These are phyloP conservation scores for Pantelozetes paolii DNA, from an alignment of 2,888 invertebrate species.

Conservation along the genomic window DNA sequence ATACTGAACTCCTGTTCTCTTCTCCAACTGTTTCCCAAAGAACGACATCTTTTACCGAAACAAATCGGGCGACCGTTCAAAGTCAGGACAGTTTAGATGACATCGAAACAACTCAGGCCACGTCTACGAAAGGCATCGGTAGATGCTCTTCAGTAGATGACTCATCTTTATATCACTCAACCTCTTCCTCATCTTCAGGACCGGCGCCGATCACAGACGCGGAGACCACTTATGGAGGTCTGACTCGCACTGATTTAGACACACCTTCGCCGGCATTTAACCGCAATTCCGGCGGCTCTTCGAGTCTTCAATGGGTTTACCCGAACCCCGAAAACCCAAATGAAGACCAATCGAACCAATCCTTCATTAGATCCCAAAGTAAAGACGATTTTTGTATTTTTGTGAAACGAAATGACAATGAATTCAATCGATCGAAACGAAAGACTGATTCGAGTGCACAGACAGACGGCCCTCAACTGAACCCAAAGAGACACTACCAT, in stretches of 20 bases:
- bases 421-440: neutral
- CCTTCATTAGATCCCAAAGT: neutral
- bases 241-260: constrained; percentile 68
- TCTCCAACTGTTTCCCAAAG: constrained; percentile 31
- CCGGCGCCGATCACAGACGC: constrained; percentile 61
- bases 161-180: constrained; percentile 73
- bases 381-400: constrained; percentile 39
- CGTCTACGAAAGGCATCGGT: constrained; percentile 3
- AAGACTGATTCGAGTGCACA: constrained; percentile 21
- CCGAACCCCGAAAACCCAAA: constrained; percentile 20
- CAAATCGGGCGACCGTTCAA: constrained; percentile 37
- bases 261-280: constrained; percentile 55
- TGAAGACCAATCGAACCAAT: neutral
- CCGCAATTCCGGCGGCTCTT: constrained; percentile 41
- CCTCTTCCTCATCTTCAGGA: constrained; percentile 77
- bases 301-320: constrained; percentile 45
- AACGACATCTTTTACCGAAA: constrained; percentile 32
- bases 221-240: constrained; percentile 38
- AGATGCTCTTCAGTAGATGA: constrained; percentile 71
- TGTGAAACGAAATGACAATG: neutral
- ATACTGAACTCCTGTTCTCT: neutral
- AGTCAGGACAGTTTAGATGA: constrained; percentile 39
- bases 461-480: constrained; percentile 11
- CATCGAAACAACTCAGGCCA: constrained; percentile 14
- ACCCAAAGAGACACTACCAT: constrained; percentile 2